These are phyloP conservation scores for honey bee (Apis mellifera) DNA, from an alignment of 1,140 invertebrate genomes.

Conservation along the genomic window DNA sequence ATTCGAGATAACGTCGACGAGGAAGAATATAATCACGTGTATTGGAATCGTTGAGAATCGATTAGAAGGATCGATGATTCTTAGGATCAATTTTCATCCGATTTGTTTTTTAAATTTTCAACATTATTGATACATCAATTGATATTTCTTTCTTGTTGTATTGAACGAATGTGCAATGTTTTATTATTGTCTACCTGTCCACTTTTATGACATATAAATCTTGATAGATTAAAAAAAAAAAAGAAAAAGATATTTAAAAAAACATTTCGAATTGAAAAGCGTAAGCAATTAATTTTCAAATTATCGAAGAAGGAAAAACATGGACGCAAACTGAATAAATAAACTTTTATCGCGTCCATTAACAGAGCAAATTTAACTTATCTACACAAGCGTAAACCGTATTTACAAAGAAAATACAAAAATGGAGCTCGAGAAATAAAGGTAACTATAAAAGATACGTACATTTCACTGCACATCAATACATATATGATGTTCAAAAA, in stretches of 20 bases:
- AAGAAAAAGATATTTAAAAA: neutral
- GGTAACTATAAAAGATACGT: neutral
- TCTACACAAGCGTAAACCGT: neutral
- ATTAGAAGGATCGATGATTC: neutral
- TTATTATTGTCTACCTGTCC: too few relatives aligned
- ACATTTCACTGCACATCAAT: neutral
- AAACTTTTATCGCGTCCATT: slow-evolving; percentile 16
- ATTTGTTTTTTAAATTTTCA: neutral
- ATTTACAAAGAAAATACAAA: neutral
- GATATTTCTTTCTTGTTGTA: too few relatives aligned
- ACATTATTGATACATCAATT: too few relatives aligned
- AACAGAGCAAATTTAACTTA: neutral
- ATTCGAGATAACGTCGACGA: too few relatives aligned
- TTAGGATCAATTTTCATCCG: neutral
- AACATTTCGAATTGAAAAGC: neutral
- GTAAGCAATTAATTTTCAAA: neutral
- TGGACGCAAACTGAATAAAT: neutral
- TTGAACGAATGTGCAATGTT: too few relatives aligned
- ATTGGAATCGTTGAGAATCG: too few relatives aligned
- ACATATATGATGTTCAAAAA: neutral
- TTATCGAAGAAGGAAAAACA: neutral
- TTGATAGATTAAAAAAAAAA: too few relatives aligned
- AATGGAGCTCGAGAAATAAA: neutral
- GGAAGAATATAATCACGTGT: too few relatives aligned
- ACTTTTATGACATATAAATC: too few relatives aligned